Conservation (phyloP, 2,797 vertebrate genomes). For the Lutjanus campechanus region DNA sequence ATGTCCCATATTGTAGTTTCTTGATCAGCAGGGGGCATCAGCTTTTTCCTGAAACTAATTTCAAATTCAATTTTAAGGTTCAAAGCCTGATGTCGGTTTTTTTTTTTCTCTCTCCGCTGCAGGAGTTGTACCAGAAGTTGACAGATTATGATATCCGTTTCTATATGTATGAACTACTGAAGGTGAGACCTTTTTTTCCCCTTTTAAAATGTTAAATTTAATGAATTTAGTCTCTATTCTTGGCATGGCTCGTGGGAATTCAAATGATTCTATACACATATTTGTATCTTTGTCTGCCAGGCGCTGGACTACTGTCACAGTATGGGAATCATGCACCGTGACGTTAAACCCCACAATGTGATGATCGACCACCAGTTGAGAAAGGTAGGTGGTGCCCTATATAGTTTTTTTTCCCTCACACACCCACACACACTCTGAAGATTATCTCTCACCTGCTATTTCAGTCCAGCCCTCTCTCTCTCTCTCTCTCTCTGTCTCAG, state of each 20-base stretch:
- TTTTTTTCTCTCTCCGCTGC: slow-evolving; percentile 58
- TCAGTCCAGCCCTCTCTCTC: not conserved
- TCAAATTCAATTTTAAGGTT: not conserved
- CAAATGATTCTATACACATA: not conserved
- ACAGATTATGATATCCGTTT: slow-evolving; percentile 99
- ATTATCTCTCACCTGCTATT: slow-evolving; percentile 40
- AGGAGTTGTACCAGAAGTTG: slow-evolving; percentile 99
- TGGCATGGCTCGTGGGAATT: not conserved
- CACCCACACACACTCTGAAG: slow-evolving; percentile 33
- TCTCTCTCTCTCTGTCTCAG: not conserved
- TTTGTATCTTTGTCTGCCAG: slow-evolving; percentile 69
- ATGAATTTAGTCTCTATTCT: not conserved
- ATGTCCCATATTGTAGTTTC: not conserved
- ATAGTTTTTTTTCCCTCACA: slow-evolving; percentile 9
- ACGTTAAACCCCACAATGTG: slow-evolving; percentile 97
- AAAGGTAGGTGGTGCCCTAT: slow-evolving; percentile 88
- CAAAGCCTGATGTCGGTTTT: slow-evolving; percentile 16
- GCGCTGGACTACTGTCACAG: slow-evolving; percentile 98
- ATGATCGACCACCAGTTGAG: slow-evolving; percentile 98
- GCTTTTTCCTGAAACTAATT: not conserved
- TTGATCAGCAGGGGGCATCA: not conserved
- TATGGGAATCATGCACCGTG: slow-evolving; percentile 98
- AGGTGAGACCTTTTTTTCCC: slow-evolving; percentile 84
- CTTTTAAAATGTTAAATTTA: not conserved
- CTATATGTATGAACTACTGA: slow-evolving; percentile 99